These are phyloP conservation scores for Athene noctua DNA, from an alignment of 2,113 vertebrate species.

Conservation along the genomic window DNA sequence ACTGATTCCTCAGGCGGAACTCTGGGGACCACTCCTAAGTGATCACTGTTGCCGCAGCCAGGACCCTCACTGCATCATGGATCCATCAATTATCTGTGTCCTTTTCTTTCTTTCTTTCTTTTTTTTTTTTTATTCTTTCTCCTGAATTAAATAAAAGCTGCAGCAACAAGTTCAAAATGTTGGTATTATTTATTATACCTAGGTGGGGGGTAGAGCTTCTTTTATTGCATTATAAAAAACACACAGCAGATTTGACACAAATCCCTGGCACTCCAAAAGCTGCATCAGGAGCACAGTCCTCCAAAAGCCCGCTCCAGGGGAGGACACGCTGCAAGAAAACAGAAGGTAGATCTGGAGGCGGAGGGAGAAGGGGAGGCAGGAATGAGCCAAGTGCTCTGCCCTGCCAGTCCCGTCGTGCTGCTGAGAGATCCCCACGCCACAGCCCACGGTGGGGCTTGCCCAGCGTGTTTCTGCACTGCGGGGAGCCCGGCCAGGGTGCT, in stretches of 20 bases:
- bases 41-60: background rate
- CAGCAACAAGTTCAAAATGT: background rate
- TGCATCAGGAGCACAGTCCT: background rate
- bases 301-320: background rate
- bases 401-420: background rate
- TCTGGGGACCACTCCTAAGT: background rate
- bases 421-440: background rate
- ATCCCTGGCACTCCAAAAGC: background rate
- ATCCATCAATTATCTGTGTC: background rate
- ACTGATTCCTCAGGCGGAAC: rapidly evolving
- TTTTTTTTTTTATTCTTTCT: background rate
- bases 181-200: background rate
- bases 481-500: background rate
- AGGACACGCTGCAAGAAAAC: background rate
- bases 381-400: background rate
- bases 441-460: background rate
- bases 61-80: background rate
- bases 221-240: background rate
- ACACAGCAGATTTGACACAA: background rate
- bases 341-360: background rate
- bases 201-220: background rate
- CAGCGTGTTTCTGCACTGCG: background rate
- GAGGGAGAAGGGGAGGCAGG: background rate
- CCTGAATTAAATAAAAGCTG: background rate
- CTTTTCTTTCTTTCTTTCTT: background rate